A percentile compares a stretch with the other conserved stretches of the same genome.
phyloP scores from a whole-genome alignment of 37 sponge, comb jelly and placozoan species.

The Halisarca cf. caerulea region DNA sequence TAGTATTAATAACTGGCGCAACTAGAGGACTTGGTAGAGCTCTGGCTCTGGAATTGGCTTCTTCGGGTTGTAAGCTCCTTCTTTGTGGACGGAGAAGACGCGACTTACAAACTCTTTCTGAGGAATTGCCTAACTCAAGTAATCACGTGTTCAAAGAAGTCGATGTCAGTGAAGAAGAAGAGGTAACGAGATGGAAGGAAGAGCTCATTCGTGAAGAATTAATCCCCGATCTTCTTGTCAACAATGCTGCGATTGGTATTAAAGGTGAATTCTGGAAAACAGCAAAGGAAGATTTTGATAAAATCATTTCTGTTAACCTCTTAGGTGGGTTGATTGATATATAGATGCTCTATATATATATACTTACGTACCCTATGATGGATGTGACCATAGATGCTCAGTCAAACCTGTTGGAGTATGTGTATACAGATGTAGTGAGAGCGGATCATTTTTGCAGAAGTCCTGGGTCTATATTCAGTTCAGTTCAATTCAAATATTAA shows the following conservation, averaged over 20 bases:
- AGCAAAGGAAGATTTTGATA: slow-evolving; percentile 10
- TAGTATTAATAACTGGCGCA: slow-evolving; percentile 21
- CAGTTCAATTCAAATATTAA: too few species aligned
- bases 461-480: too few species aligned
- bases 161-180: not conserved
- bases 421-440: too few species aligned
- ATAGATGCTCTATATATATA: too few species aligned
- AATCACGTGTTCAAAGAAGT: not conserved
- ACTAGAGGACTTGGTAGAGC: slow-evolving; percentile 30
- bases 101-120: not conserved
- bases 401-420: too few species aligned
- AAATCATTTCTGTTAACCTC: slow-evolving; percentile 1
- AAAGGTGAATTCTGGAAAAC: slow-evolving; percentile 19
- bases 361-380: too few species aligned
- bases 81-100: slow-evolving; percentile 7
- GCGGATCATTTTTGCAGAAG: too few species aligned
- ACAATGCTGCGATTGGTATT: slow-evolving; percentile 11
- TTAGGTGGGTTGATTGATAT: not conserved
- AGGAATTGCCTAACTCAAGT: not conserved
- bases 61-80: not conserved
- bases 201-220: not conserved
- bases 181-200: not conserved
- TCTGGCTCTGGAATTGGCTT: slow-evolving; percentile 3
- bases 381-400: too few species aligned
- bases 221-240: slow-evolving; percentile 22